Conservation (phyloP, 2,113 vertebrate species). For the Crotalus helleri region DNA sequence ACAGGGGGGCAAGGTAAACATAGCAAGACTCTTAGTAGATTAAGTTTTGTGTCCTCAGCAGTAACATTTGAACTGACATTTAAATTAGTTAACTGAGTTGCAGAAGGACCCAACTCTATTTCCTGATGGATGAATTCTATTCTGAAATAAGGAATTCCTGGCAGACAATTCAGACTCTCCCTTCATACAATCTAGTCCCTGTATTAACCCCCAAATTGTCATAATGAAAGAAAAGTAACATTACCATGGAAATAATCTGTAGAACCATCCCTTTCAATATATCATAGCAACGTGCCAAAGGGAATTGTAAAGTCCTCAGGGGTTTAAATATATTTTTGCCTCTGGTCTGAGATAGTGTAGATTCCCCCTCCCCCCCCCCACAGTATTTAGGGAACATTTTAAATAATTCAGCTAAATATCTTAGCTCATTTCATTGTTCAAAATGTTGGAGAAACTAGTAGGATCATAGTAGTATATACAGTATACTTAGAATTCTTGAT, state of each 20-base stretch:
- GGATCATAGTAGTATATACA: neutral
- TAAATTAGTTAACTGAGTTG: neutral
- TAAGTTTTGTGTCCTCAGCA: neutral
- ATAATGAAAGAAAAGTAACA: neutral
- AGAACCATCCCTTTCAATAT: neutral
- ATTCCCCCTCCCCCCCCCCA: rapidly evolving
- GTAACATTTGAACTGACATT: neutral
- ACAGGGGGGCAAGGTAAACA: neutral
- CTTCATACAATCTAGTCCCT: neutral
- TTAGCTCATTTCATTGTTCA: neutral
- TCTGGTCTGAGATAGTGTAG: neutral
- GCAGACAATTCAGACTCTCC: neutral
- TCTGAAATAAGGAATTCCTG: neutral
- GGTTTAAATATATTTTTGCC: constrained; percentile 20
- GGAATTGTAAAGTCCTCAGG: constrained; percentile 10
- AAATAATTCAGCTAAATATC: neutral
- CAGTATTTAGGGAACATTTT: neutral
- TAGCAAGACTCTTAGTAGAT: neutral
- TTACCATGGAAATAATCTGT: neutral
- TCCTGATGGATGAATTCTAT: neutral
- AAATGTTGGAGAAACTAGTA: neutral
- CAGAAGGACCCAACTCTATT: neutral
- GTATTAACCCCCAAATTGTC: neutral
- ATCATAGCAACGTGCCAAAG: constrained; percentile 16
- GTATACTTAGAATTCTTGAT: neutral